A percentile compares a stretch with the other conserved stretches of the same genome.
These are phyloP conservation scores for Mallotus villosus DNA, from an alignment of 2,797 vertebrate species.

Conservation along the genomic window DNA sequence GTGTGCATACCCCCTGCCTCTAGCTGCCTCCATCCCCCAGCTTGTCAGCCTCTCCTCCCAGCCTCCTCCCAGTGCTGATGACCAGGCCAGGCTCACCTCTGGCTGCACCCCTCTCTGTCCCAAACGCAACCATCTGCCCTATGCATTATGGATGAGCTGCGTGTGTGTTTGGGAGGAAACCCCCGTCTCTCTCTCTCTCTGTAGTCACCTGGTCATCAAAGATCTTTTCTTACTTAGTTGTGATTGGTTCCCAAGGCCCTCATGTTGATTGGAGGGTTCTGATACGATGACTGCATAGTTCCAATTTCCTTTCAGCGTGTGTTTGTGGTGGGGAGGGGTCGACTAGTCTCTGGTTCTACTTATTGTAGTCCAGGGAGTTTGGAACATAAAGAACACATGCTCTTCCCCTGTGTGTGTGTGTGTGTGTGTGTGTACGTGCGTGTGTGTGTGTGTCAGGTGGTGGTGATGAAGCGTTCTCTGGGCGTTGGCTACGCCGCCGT, in stretches of 20 bases:
- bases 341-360: not conserved
- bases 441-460: constrained; percentile 64
- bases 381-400: no score
- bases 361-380: no score
- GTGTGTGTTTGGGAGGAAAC: no score
- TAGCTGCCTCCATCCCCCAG: not conserved
- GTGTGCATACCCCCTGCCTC: not conserved
- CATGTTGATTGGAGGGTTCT: no score
- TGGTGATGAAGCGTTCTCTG: constrained; percentile 82
- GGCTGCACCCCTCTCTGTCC: constrained; percentile 27
- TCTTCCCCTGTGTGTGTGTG: not conserved
- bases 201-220: no score
- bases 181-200: no score
- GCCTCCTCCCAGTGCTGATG: constrained; percentile 32
- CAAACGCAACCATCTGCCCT: constrained; percentile 49
- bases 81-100: constrained; percentile 38
- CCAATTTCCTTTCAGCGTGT: no score
- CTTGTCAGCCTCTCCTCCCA: constrained; percentile 4
- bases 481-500: constrained; percentile 84
- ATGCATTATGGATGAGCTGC: constrained; percentile 38
- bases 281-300: no score
- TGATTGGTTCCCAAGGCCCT: no score
- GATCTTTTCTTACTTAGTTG: no score
- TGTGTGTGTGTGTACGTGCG: not conserved
- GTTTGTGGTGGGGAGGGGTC: constrained; percentile 17